phyloP scores from a whole-genome alignment of 2,888 invertebrate genomes.

The Cryptocephalus moraei region DNA sequence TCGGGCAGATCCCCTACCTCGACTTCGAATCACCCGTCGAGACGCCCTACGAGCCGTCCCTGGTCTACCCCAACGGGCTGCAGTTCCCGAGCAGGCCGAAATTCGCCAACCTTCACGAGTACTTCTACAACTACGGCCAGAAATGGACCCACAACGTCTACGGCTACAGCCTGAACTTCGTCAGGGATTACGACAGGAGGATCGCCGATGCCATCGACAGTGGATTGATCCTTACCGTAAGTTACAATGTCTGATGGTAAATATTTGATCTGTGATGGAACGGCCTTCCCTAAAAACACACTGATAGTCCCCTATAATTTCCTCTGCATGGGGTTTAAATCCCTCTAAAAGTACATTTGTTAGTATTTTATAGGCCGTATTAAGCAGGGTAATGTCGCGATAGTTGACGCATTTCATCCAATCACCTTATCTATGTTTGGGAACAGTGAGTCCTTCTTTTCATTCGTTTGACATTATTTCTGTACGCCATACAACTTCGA shows the following conservation, averaged over 20 bases:
- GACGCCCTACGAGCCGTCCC: constrained; percentile 52
- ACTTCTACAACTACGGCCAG: constrained; percentile 30
- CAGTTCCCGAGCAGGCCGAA: constrained; percentile 52
- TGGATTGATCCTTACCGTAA: constrained; percentile 35
- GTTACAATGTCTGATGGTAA: constrained; percentile 5
- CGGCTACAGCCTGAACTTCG: constrained; percentile 39
- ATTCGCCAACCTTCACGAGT: constrained; percentile 41
- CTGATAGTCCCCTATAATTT: too few species aligned
- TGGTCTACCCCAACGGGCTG: constrained; percentile 53
- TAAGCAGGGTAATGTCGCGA: too few species aligned
- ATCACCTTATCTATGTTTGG: background rate
- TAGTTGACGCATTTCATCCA: too few species aligned
- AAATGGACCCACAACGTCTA: constrained; percentile 36
- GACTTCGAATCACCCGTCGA: constrained; percentile 42
- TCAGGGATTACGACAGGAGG: constrained; percentile 40
- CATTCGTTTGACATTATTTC: too few species aligned
- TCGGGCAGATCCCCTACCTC: constrained; percentile 52
- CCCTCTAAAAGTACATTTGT: too few species aligned
- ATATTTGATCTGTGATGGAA: too few species aligned
- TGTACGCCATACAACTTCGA: too few species aligned
- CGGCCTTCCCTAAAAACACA: too few species aligned
- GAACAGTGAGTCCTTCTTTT: too few species aligned
- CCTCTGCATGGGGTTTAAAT: too few species aligned
- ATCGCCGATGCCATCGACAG: constrained; percentile 47
- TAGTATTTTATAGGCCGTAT: too few species aligned